Evolutionary conservation across 2,888 invertebrate genomes (phyloP).

Genomic region (Drosophila mettleri): DNA sequence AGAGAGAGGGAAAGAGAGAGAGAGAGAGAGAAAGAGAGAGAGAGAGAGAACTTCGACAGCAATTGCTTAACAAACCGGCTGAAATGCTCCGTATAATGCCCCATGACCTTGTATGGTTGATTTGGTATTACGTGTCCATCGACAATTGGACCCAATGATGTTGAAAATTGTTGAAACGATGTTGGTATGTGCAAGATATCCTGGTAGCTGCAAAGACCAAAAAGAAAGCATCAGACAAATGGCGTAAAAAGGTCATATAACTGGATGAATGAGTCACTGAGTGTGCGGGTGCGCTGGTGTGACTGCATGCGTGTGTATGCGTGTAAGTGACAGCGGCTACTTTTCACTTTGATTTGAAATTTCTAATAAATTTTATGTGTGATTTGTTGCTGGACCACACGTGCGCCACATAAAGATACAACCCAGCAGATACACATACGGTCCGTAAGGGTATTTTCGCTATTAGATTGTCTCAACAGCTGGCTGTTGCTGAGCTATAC

Average conservation of each 20-base stretch:
- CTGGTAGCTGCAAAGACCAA: conserved; percentile 86
- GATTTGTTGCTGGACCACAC: conserved; percentile 68
- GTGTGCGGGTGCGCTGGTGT: conserved; percentile 12
- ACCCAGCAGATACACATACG: conserved; percentile 69
- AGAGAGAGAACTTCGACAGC: conserved; percentile 38
- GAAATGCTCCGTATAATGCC: conserved; percentile 89
- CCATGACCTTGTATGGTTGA: conserved; percentile 92
- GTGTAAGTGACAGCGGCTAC: conserved; percentile 68
- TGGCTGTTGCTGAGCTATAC: conserved; percentile 15
- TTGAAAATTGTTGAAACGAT: conserved; percentile 90
- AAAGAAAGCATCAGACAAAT: conserved; percentile 60
- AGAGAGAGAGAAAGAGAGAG: no score
- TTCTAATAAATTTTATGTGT: conserved; percentile 79
- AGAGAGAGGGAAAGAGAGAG: no score
- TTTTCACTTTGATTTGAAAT: conserved; percentile 81
- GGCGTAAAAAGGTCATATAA: conserved; percentile 71
- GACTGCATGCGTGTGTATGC: conserved; percentile 8
- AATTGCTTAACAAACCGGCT: conserved; percentile 88
- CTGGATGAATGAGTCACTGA: conserved; percentile 46
- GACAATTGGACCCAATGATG: conserved; percentile 94
- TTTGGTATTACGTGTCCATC: conserved; percentile 94
- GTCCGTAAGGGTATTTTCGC: conserved; percentile 11
- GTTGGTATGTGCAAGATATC: conserved; percentile 90
- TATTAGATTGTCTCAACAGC: neutral
- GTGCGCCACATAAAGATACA: conserved; percentile 75